Base-by-base conservation (phyloP, 2,888 invertebrate species). In the Eurytoma californica region DNA sequence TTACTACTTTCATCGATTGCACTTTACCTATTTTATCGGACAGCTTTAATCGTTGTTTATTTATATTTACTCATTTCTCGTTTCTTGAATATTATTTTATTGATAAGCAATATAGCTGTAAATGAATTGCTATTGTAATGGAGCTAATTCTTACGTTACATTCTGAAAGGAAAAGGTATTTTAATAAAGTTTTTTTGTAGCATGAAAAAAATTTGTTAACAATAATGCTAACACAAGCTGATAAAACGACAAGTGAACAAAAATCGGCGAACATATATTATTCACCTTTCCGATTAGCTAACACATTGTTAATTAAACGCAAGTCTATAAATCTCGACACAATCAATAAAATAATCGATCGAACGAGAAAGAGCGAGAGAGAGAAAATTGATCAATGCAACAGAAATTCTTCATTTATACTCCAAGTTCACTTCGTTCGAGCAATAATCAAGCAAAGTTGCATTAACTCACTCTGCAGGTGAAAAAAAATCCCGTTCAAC, bases 291-390 rank as follows among this genome's bases (percentile, higher is more conserved):
- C 61, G 63, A 69, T 69, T 30, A 60, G 68, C 75, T 61, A 61
- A 67, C 61, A 68, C 75, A 68, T 75, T 61, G 68, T 68, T 61
- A 76, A 76, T 68, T 67, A 66, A 57, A 24, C 47, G 20, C 47
- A 18, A 65, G 47, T 16, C n/a, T 47, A 76, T 76, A 76, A 76
- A 69, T 76, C 75, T 69, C 75, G 61, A 3, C 14, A 20, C 18
- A 76, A 76, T 76, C 68, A 69, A 63, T 76, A 47, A 76, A 68
- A 69, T 76, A 76, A 76, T 76, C 75, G 68, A 72, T 72, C 39
- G 28, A n/a, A 7, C 28, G 18, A n/a, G 3, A 16, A 16, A 39
- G 14, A n/a, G 20, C 47, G 4, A 51, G 30, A 49, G 1, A 60
- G 3, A 51, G 9, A 58, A 2, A 72, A 28, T 13, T n/a, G 47